Conservation (phyloP, 2,888 invertebrate genomes). For the Homarus gammarus region DNA sequence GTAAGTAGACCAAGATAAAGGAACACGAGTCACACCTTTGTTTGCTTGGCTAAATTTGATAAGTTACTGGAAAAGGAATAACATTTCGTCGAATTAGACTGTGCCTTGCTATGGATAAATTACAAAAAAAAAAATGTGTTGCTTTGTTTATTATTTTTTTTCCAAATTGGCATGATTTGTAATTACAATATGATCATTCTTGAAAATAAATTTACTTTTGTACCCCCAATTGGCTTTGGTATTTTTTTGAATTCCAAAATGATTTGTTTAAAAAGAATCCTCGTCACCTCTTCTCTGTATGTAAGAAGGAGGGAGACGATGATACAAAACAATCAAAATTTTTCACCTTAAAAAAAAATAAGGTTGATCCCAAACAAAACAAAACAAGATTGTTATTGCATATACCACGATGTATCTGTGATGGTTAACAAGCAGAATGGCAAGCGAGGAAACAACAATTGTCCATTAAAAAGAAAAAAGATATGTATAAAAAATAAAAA, state of each 20-base stretch:
- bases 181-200: slow-evolving; percentile 54
- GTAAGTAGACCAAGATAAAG: slow-evolving; percentile 27
- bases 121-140: slow-evolving; percentile 63
- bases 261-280: slow-evolving; percentile 40
- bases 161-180: slow-evolving; percentile 58
- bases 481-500: background rate
- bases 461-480: background rate
- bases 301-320: background rate
- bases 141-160: slow-evolving; percentile 52
- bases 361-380: background rate
- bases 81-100: slow-evolving; percentile 68
- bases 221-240: slow-evolving; percentile 69
- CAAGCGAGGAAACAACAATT: background rate
- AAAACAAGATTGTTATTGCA: background rate
- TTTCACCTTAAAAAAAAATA: background rate
- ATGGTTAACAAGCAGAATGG: background rate
- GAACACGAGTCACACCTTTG: slow-evolving; percentile 32
- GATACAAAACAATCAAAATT: slow-evolving; percentile 13
- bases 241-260: slow-evolving; percentile 54
- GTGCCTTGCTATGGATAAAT: slow-evolving; percentile 69
- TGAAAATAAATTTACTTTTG: slow-evolving; percentile 71
- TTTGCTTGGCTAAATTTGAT: slow-evolving; percentile 63
- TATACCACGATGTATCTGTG: background rate
- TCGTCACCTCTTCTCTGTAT: background rate
- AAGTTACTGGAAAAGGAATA: slow-evolving; percentile 35